Evolutionary conservation across 1,140 invertebrate genomes (phyloP).

Genomic region (Scylla paramamosain): DNA sequence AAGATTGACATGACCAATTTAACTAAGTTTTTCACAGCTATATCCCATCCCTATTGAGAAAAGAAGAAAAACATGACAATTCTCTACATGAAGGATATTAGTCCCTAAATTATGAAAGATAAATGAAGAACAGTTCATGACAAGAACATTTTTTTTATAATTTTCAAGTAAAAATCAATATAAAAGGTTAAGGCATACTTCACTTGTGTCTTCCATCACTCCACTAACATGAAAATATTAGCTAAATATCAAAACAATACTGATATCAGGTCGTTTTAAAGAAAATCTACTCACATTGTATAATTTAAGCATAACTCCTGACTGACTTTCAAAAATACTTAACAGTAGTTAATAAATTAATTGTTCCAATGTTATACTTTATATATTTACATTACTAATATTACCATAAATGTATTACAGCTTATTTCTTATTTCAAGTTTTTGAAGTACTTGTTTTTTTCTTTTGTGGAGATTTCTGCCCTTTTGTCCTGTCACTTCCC

Average conservation of each 20-base stretch:
- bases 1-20: not conserved
- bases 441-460: slow-evolving; percentile 42
- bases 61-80: not conserved
- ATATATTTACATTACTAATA: slow-evolving; percentile 17
- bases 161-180: slow-evolving; percentile 3
- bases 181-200: slow-evolving; percentile 11
- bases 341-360: not conserved
- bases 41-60: not conserved
- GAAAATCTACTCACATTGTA: slow-evolving; percentile 3
- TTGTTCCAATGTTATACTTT: not conserved
- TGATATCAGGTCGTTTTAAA: not conserved
- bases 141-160: not conserved
- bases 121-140: not conserved
- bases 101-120: slow-evolving; percentile 9
- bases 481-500: slow-evolving; percentile 50
- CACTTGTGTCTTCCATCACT: slow-evolving; percentile 1
- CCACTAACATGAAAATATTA: not conserved
- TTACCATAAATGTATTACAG: not conserved
- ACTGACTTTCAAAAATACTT: not conserved
- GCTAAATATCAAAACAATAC: slow-evolving; percentile 15
- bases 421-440: slow-evolving; percentile 34
- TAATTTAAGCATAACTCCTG: slow-evolving; percentile 13
- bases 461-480: slow-evolving; percentile 57
- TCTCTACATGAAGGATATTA: not conserved
- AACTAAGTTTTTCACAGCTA: not conserved